Evolutionary conservation across 2,797 vertebrate species (phyloP), one percentile per base, ranked within the genome.

Genomic region (Craterocephalus amniculus): DNA sequence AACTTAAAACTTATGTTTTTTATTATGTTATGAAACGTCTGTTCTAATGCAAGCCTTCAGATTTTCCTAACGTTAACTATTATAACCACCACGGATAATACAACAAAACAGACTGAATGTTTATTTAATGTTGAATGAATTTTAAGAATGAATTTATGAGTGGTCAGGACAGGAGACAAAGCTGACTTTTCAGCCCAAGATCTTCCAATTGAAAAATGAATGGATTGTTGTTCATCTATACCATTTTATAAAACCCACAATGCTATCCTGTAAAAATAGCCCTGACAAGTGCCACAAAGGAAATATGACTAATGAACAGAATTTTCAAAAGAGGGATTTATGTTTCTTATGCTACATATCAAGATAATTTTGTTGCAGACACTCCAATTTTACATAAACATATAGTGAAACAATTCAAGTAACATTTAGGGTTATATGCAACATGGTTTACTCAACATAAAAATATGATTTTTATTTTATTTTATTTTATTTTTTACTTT

Each of bases 381-480:
- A 8, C 6, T 27, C 12, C 13, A 1, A 31, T 6, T 55, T 31
- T 31, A 16, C 27, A 31, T 54, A 54, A 54, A 3, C 18, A 7
- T 27, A 12, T 6, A 29, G 24, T 52, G 51, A 13, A 27, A 54
- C 2, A 27, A 7, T 13, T 14, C 16, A 12, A 52, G 40, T 22
- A 22, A 49, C 45, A 9, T 22, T 49, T 10, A 49, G 4, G 22
- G 18, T 66, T 70, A 60, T 56, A 38, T 65, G 63, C 38, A 61
- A 56, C 45, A 58, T 54, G n/a, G n/a, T n/a, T n/a, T n/a, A n/a
- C n/a, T 66, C 38, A 61, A 56, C 45, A 58, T 54, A 24, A 55
- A 60, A 72, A 69, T 32, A 0, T 40, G 14, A 51, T 52, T 69
- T 48, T 43, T 38, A 13, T 10, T 11, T 1, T 38, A 12, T 38